Evolutionary conservation across 2,797 vertebrate genomes (phyloP).

Genomic region (Muscicapa striata): DNA sequence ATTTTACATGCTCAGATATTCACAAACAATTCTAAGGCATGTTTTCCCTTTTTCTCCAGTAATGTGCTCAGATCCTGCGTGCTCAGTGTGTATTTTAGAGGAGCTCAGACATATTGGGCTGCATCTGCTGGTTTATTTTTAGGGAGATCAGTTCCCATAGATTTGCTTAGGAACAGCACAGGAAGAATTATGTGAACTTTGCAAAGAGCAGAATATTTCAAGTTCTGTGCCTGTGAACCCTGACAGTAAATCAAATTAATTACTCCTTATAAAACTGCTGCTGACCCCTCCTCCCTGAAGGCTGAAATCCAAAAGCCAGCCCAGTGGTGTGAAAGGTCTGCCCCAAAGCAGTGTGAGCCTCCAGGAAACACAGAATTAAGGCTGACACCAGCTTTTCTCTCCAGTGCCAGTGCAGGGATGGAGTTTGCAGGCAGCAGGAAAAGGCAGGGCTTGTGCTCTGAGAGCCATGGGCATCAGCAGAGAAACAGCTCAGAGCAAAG

Average conservation of each 20-base stretch:
- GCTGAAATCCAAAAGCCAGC: slow-evolving; percentile 4
- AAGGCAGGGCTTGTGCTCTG: neutral
- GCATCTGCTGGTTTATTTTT: slow-evolving; percentile 56
- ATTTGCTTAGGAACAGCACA: slow-evolving; percentile 28
- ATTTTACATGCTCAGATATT: neutral
- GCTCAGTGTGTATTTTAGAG: neutral
- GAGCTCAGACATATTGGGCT: slow-evolving; percentile 42
- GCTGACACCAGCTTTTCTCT: neutral
- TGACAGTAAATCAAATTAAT: neutral
- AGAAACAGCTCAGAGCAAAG: neutral
- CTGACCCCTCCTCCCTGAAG: slow-evolving; percentile 21
- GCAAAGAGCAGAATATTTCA: slow-evolving; percentile 39
- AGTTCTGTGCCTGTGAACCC: neutral
- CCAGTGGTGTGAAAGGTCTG: neutral
- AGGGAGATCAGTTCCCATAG: neutral
- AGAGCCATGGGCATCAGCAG: neutral
- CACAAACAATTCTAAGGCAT: neutral
- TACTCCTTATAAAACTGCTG: neutral
- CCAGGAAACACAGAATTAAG: slow-evolving; percentile 10
- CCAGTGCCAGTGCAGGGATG: neutral
- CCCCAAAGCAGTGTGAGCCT: slow-evolving; percentile 24
- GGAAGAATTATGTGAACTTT: slow-evolving; percentile 40
- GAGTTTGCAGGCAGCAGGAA: neutral
- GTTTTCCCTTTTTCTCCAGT: neutral
- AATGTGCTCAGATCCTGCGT: neutral